Evolutionary conservation across 2,113 vertebrate species (phyloP), one percentile per base, ranked within the genome.

Genomic region (Speoplatyrhinus poulsoni): DNA sequence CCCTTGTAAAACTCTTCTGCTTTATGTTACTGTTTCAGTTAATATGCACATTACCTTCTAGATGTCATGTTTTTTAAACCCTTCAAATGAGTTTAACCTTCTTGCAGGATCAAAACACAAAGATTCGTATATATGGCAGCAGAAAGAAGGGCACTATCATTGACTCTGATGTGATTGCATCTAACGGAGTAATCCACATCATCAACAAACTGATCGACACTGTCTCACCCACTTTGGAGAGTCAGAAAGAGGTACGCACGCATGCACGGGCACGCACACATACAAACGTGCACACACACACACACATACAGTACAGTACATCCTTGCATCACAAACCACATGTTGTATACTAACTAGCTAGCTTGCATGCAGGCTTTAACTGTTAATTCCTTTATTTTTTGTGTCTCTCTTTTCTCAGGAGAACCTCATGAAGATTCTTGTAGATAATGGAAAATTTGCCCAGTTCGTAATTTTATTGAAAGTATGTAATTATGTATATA

Each of bases 151-250:
- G 85, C 2, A 86, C 75, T 32, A 80, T 99, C 60, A 6, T 97
- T 47, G 86, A 94, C 60, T 86, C 93, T 0, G 88, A 97, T 72
- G 67, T 97, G 6, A 50, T 94, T 12, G 95, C 96, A 36, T 95
- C 94, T 48, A 99, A 99, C 4, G 96, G 97, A 57, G 89, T 98
- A 69, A 82, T 99, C 60, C 96, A 99, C 65, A 86, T 99, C 64
- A 91, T 96, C 12, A 94, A 92, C 69, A 94, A 90, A 83, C 87
- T 96, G 61, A 92, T 98, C 93, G 95, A 96, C 80, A 91, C 79
- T 0, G 49, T 93, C 8, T 58, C 82, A 0, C 88, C 96, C 55
- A 93, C 90, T 0, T 91, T 98, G 70, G 74, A 92, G 65, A 91
- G 95, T 61, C 88, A 89, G 46, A 75, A 73, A 15, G 80, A 96